Percentiles rank a stretch among this genome's conserved stretches.
phyloP scores from a whole-genome alignment of 2,113 vertebrate genomes.

The Ancistrus triradiatus region DNA sequence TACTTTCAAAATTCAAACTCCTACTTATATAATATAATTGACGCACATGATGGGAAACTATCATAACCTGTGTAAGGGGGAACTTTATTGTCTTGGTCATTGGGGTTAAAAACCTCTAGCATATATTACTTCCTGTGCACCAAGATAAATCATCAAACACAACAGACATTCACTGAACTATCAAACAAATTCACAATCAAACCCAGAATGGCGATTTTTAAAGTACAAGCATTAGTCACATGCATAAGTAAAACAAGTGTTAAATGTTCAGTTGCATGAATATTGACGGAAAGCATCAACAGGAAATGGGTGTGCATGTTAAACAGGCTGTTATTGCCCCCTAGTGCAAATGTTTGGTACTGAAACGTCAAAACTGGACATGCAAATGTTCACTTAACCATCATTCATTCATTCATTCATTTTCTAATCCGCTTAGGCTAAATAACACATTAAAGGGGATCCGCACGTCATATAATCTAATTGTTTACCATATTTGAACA shows the following conservation, averaged over 20 bases:
- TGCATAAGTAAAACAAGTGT: slow-evolving; percentile 20
- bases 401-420: neutral
- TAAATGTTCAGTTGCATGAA: neutral
- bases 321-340: slow-evolving; percentile 25
- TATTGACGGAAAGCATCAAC: neutral
- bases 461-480: too few species aligned
- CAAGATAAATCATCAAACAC: slow-evolving; percentile 13
- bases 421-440: neutral
- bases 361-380: neutral
- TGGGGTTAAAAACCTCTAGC: too few species aligned
- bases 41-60: too few species aligned
- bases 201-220: neutral
- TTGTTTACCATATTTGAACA: too few species aligned
- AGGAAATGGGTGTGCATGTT: neutral
- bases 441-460: neutral
- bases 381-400: neutral
- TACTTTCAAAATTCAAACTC: too few species aligned
- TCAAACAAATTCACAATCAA: neutral
- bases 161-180: slow-evolving; percentile 1
- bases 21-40: too few species aligned
- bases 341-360: slow-evolving; percentile 20
- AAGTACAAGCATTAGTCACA: slow-evolving; percentile 18
- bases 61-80: too few species aligned
- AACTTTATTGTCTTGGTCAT: too few species aligned
- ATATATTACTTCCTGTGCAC: neutral